These are phyloP conservation scores for Gallinago paraguaiae DNA, from an alignment of 2,113 vertebrate genomes.

Conservation along the genomic window DNA sequence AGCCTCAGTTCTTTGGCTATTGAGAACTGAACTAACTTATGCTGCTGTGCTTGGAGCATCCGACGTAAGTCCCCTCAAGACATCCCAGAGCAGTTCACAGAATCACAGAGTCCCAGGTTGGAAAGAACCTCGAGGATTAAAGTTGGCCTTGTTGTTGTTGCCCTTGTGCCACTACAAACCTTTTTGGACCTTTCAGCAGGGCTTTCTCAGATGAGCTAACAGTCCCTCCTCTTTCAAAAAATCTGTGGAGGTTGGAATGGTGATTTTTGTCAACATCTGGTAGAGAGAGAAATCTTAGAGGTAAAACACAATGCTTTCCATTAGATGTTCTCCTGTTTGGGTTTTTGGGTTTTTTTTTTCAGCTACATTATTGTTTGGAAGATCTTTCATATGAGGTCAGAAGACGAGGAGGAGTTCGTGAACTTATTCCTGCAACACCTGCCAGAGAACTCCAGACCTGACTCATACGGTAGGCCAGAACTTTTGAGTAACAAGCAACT, in stretches of 20 bases:
- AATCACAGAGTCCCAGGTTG: not conserved
- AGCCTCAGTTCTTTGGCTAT: not conserved
- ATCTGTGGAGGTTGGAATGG: not conserved
- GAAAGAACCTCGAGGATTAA: not conserved
- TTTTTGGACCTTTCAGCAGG: not conserved
- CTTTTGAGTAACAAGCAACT: not conserved
- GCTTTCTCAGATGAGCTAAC: not conserved
- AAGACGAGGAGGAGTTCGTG: not conserved
- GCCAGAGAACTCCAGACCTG: not conserved
- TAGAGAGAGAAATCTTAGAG: not conserved
- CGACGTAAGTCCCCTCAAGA: not conserved
- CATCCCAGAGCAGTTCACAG: not conserved
- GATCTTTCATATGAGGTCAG: not conserved
- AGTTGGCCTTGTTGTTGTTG: not conserved
- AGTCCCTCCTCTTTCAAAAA: not conserved
- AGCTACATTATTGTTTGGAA: not conserved
- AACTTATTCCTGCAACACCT: not conserved
- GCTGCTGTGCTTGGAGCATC: not conserved
- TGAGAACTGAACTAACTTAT: not conserved
- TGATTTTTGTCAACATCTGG: not conserved
- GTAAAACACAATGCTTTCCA: not conserved
- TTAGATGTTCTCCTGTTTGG: not conserved
- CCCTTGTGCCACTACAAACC: not conserved
- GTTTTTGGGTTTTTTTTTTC: not conserved
- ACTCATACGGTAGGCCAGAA: not conserved